Evolutionary conservation across 2,113 vertebrate genomes (phyloP), one percentile per base, ranked within the genome.

Genomic region (Puffinus mauretanicus): DNA sequence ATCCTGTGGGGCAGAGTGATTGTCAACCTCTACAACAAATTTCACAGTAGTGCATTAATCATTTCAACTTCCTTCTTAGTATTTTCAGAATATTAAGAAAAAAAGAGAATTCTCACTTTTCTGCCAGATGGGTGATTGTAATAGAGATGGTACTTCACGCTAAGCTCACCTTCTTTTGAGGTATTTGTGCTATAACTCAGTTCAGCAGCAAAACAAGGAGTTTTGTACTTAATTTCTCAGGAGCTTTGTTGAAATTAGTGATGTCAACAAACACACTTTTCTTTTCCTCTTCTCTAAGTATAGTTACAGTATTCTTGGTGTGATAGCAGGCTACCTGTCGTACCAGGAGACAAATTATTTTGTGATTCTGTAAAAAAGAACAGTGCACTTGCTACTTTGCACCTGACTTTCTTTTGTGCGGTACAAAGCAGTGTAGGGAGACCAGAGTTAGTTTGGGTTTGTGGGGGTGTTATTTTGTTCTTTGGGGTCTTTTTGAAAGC

Each of bases 391-490:
- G 15, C 9, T 72, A 8, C 54, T 84, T 57, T 16, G 27, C 67
- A 38, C 34, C 13, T 61, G 25, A 32, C 46, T 64, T 64, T 30
- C 9, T 58, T 36, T n/a, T 30, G 29, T 67, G 34, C 21, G 36
- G 16, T 46, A 47, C 34, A 36, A 77, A 72, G 58, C 32, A 61
- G 47, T 13, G 42, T 24, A 30, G 49, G 42, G 34, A 64, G 42
- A 73, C 25, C n/a, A 34, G 17, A 52, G 36, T 42, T 62, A n/a
- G 42, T 21, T 2, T 40, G 20, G 32, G 38, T 8, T 57, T 21
- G 13, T 11, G 40, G 20, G n/a, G 15, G 4, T 13, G 16, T 2
- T 25, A 12, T 11, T 62, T 16, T 38, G 5, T 2, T 20, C 2
- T 20, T 22, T 9, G 27, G 42, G 22, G 54, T 46, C 16, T 58